These are phyloP conservation scores for Lacerta viridis DNA, from an alignment of 2,797 vertebrate genomes.

Conservation along the genomic window DNA sequence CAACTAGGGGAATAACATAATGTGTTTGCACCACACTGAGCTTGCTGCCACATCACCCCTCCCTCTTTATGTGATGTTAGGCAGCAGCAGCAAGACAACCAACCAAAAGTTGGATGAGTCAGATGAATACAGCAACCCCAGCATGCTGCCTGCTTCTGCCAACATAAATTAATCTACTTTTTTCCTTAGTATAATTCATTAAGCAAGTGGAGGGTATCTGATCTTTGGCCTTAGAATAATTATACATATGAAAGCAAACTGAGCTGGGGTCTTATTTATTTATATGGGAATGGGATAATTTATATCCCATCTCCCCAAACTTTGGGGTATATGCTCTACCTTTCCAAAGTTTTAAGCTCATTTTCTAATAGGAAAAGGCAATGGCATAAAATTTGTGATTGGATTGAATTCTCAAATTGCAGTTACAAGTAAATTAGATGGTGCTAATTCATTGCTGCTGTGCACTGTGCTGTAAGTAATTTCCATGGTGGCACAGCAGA, in stretches of 20 bases:
- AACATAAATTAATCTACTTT: background rate
- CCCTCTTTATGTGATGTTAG: too few relatives aligned
- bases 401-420: background rate
- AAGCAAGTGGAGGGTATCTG: background rate
- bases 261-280: background rate
- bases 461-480: background rate
- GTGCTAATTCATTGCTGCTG: background rate
- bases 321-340: background rate
- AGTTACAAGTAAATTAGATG: constrained; percentile 19
- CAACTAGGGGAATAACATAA: too few relatives aligned
- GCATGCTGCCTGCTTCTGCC: background rate
- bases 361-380: constrained; percentile 5
- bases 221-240: background rate
- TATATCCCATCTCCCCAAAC: background rate
- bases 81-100: background rate
- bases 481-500: constrained; percentile 25
- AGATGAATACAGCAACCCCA: too few relatives aligned
- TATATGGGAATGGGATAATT: constrained; percentile 16
- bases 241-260: background rate
- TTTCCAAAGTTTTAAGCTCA: background rate
- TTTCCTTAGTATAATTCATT: constrained; percentile 2
- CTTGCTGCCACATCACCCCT: too few relatives aligned
- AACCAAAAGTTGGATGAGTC: background rate
- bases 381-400: background rate
- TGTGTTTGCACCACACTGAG: too few relatives aligned